Evolutionary conservation across 2,888 invertebrate genomes (phyloP).

Genomic region (Aspidapion aeneum): DNA sequence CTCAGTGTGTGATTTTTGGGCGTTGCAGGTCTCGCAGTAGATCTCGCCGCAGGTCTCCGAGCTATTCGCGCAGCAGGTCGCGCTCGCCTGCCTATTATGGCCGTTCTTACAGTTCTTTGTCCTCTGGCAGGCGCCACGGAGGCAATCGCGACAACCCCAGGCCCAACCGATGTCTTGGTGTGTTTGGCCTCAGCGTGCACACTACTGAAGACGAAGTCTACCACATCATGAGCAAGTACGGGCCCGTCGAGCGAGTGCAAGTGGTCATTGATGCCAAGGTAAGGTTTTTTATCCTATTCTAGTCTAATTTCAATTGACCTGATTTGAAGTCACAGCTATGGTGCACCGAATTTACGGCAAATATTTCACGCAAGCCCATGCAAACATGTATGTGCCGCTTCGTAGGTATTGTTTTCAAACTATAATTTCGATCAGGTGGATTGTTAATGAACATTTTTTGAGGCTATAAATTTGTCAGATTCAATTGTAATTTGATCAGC

Average conservation of each 20-base stretch:
- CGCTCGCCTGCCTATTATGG: slow-evolving; percentile 52
- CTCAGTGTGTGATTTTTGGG: slow-evolving; percentile 18
- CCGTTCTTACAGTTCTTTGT: slow-evolving; percentile 75
- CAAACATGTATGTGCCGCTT: no score
- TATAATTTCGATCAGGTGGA: no score
- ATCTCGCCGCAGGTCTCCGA: slow-evolving; percentile 56
- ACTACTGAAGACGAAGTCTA: slow-evolving; percentile 91
- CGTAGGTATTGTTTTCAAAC: no score
- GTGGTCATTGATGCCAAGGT: slow-evolving; percentile 96
- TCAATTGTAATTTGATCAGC: no score
- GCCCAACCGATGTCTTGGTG: slow-evolving; percentile 86
- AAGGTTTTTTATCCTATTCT: slow-evolving; percentile 33
- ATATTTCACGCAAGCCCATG: no score
- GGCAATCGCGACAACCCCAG: slow-evolving; percentile 85
- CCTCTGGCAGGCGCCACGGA: slow-evolving; percentile 71
- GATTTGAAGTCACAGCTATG: no score
- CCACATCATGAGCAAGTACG: slow-evolving; percentile 90
- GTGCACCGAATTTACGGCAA: no score
- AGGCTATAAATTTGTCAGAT: no score
- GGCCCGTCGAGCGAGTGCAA: slow-evolving; percentile 88
- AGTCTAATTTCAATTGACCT: no score
- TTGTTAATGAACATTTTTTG: no score
- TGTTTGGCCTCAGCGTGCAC: slow-evolving; percentile 91
- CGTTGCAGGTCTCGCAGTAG: slow-evolving; percentile 56
- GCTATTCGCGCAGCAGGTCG: slow-evolving; percentile 63